Evolutionary conservation across 2,888 invertebrate species (phyloP), one percentile per base, ranked within the genome.

Genomic region (Drosophila nr. perissopoda): DNA sequence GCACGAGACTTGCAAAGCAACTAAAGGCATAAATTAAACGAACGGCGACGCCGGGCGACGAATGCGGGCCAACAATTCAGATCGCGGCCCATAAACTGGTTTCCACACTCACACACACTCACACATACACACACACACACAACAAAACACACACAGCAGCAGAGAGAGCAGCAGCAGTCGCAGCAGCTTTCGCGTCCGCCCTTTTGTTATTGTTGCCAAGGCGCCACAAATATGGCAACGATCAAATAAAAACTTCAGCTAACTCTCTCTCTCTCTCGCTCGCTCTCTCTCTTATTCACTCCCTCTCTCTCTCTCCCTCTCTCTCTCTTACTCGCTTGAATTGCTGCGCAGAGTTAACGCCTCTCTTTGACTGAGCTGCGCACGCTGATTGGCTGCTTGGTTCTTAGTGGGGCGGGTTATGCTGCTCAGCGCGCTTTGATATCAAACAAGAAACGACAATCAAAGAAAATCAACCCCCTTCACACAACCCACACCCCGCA

Each of bases 1-100:
- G 91, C 91, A 91, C 92, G 90, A 91, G 88, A 91, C 88, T 90
- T 89, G 90, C 87, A 84, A 88, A 75, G 90, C 92, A 91, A 91
- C 91, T 91, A 91, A 91, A 91, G 89, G 90, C 91, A 92, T 92
- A 91, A 92, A 92, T 92, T 91, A 92, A 45, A 87, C 84, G 83
- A 90, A 88, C 56, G 82, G 81, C 90, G 82, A 78, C 73, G 73
- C 70, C 83, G 85, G 82, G 72, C 78, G 76, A 72, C 77, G 73
- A 77, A 77, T 76, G 65, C 75, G 76, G 53, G 53, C 81, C 76
- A 76, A 76, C 83, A 90, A 80, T 84, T 84, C 77, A 84, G 89
- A 87, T 81, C 85, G 83, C 77, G 81, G 76, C 76, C 76, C 69
- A 74, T 56, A 90, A 91, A 91, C 91, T 86, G 91, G 91, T 91